Evolutionary conservation across 2,888 invertebrate species (phyloP).

Genomic region (Limnephilus lunatus): DNA sequence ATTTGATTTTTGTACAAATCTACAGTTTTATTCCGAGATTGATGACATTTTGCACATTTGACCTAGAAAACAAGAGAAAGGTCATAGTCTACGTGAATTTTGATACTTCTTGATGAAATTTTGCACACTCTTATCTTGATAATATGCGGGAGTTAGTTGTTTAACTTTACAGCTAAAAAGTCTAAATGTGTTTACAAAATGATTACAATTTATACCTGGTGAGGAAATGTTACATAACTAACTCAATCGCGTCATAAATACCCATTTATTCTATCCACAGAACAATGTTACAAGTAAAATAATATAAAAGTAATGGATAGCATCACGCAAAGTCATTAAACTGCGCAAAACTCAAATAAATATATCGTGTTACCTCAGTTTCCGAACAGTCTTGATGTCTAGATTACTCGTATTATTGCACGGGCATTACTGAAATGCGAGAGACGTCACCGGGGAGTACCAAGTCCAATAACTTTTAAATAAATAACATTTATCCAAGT

Average conservation of each 20-base stretch:
- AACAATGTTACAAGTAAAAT: neutral
- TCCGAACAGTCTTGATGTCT: neutral
- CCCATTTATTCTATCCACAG: neutral
- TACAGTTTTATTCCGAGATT: too few relatives aligned
- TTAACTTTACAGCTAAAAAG: too few relatives aligned
- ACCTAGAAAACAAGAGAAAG: too few relatives aligned
- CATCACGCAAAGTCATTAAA: neutral
- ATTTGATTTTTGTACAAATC: too few relatives aligned
- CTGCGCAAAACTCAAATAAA: neutral
- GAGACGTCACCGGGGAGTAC: neutral
- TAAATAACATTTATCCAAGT: neutral
- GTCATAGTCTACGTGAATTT: too few relatives aligned
- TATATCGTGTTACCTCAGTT: neutral
- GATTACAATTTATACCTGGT: neutral
- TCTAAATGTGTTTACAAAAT: neutral
- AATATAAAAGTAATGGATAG: neutral
- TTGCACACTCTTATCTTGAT: too few relatives aligned
- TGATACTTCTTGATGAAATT: too few relatives aligned
- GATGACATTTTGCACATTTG: too few relatives aligned
- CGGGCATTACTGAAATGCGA: neutral
- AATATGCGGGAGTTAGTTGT: too few relatives aligned
- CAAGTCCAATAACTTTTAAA: neutral
- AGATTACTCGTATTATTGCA: neutral
- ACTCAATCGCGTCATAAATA: neutral
- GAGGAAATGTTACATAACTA: neutral